Percentiles rank a stretch among this genome's conserved stretches.
Evolutionary conservation across 2,113 vertebrate species (phyloP).

Genomic region (Ammodytes marinus): DNA sequence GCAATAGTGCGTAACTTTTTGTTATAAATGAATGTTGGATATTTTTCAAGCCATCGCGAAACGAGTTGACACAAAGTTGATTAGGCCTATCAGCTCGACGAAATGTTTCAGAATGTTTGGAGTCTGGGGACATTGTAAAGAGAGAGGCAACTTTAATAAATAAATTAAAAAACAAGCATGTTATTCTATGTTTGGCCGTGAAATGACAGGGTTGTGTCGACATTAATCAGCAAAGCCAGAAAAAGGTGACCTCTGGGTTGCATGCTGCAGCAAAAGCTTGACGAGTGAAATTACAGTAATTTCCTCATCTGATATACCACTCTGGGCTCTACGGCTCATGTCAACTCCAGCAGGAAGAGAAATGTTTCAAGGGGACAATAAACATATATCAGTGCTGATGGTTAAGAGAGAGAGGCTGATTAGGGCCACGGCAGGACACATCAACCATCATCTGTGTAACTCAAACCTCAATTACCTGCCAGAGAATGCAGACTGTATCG

Average conservation of each 20-base stretch:
- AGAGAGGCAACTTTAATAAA: background rate
- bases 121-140: background rate
- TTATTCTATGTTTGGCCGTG: slow-evolving; percentile 9
- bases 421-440: slow-evolving; percentile 38
- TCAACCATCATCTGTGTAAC: slow-evolving; percentile 36
- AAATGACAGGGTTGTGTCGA: slow-evolving; percentile 29
- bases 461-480: slow-evolving; percentile 58
- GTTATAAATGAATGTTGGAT: too few relatives aligned
- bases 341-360: slow-evolving; percentile 44
- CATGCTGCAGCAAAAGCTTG: slow-evolving; percentile 29
- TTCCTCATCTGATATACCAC: slow-evolving; percentile 52
- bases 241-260: slow-evolving; percentile 39
- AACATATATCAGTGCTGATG: slow-evolving; percentile 58
- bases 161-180: background rate
- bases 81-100: too few relatives aligned
- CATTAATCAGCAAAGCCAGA: slow-evolving; percentile 20
- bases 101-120: background rate
- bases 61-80: too few relatives aligned
- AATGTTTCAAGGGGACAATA: slow-evolving; percentile 23
- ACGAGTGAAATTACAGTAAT: slow-evolving; percentile 67
- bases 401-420: slow-evolving; percentile 59
- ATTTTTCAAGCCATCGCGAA: too few relatives aligned
- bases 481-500: slow-evolving; percentile 56
- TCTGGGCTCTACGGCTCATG: slow-evolving; percentile 42
- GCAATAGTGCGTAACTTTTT: too few relatives aligned